Evolutionary conservation across 2,888 invertebrate species (phyloP).

Genomic region (Octodonta nipae): DNA sequence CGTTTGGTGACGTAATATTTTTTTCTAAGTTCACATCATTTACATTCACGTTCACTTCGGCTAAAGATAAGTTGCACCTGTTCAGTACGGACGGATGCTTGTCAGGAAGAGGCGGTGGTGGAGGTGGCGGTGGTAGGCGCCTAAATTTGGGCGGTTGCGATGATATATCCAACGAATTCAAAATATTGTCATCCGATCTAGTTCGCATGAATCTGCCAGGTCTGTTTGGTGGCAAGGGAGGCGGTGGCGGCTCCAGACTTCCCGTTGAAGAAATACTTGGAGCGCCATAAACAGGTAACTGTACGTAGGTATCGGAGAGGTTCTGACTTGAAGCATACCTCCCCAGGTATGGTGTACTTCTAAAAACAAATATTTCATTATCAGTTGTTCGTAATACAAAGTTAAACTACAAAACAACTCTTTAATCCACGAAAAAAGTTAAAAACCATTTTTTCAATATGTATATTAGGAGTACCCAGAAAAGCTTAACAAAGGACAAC

Average conservation of each 20-base stretch:
- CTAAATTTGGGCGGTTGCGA: slow-evolving; percentile 42
- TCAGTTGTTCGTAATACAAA: no score
- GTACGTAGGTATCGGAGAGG: slow-evolving; percentile 60
- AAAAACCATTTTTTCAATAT: no score
- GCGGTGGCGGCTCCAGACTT: slow-evolving; percentile 50
- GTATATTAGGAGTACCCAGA: no score
- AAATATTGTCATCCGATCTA: slow-evolving; percentile 69
- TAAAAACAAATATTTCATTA: no score
- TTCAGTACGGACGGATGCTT: slow-evolving; percentile 17
- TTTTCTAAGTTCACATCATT: neutral
- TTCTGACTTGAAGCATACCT: slow-evolving; percentile 72
- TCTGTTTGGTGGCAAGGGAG: slow-evolving; percentile 48
- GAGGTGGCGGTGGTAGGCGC: slow-evolving; percentile 40
- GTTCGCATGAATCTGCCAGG: slow-evolving; percentile 52
- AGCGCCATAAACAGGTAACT: slow-evolving; percentile 56
- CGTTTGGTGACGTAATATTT: slow-evolving; percentile 3
- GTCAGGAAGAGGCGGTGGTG: slow-evolving; percentile 33
- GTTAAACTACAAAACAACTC: no score
- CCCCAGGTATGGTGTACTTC: slow-evolving; percentile 4
- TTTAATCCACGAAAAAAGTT: no score
- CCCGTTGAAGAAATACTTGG: slow-evolving; percentile 52
- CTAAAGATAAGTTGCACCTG: slow-evolving; percentile 9
- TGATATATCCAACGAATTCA: slow-evolving; percentile 50
- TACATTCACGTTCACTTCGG: slow-evolving; percentile 9
- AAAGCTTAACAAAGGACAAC: no score